phyloP scores from a whole-genome alignment of 2,888 invertebrate species.

The Lycophotia porphyrea region DNA sequence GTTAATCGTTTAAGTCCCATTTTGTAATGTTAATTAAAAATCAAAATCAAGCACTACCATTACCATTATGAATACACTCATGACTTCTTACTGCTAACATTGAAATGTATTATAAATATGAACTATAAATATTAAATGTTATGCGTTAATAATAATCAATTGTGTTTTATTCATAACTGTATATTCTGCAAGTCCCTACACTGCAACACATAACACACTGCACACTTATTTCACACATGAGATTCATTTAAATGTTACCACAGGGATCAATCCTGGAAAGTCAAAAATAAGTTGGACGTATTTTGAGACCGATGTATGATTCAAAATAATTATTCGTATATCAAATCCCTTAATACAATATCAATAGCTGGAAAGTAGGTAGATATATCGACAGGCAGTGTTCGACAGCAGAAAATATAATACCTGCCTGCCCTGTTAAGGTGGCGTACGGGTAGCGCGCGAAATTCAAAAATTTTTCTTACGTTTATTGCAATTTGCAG shows the following conservation, averaged over 20 bases:
- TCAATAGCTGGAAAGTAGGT: neutral
- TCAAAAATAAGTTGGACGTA: neutral
- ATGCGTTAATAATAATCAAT: conserved; percentile 92
- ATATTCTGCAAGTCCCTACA: conserved; percentile 1
- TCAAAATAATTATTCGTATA: neutral
- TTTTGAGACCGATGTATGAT: neutral
- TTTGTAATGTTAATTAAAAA: conserved; percentile 89
- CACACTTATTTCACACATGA: neutral
- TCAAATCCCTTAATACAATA: neutral
- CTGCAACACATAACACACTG: neutral
- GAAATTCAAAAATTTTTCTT: too few relatives aligned
- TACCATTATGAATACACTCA: conserved; percentile 89
- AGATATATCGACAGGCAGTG: too few relatives aligned
- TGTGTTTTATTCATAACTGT: conserved; percentile 77
- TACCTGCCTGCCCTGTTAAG: too few relatives aligned
- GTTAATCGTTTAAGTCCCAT: conserved; percentile 83
- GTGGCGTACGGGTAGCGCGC: too few relatives aligned
- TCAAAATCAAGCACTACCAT: conserved; percentile 88
- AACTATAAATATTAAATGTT: conserved; percentile 92
- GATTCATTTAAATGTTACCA: neutral
- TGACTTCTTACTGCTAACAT: conserved; percentile 90
- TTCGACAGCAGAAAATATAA: neutral
- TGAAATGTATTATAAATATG: conserved; percentile 91
- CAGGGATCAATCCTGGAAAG: neutral
- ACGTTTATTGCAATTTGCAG: too few relatives aligned